A percentile compares a stretch with the other conserved stretches of the same genome.
phyloP scores from a whole-genome alignment of 2,888 invertebrate species.

The Stenodera caucasica region DNA sequence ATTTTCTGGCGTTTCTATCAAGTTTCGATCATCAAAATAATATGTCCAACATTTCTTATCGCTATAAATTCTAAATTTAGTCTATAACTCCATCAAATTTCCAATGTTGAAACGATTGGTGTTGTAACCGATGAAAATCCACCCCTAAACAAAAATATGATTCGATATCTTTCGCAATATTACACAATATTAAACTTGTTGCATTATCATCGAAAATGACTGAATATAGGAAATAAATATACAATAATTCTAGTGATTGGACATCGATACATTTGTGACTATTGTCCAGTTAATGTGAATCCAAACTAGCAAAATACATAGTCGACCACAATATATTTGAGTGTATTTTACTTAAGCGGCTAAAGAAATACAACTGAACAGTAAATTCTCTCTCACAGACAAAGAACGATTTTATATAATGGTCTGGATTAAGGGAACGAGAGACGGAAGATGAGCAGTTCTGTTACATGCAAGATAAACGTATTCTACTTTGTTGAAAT shows the following conservation, averaged over 20 bases:
- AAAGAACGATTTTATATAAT: conserved; percentile 30
- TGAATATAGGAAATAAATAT: too few relatives aligned
- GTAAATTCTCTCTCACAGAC: conserved; percentile 21
- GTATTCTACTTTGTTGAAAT: conserved; percentile 27
- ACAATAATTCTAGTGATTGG: too few relatives aligned
- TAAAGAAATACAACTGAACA: conserved; percentile 20
- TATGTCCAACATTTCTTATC: conserved; percentile 24
- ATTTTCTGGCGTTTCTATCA: conserved; percentile 23
- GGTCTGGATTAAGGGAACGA: conserved; percentile 29
- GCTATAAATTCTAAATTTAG: conserved; percentile 25
- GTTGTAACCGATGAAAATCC: conserved; percentile 15
- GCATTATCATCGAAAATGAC: too few relatives aligned
- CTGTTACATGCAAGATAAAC: conserved; percentile 33
- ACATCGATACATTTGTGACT: not conserved
- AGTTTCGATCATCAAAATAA: conserved; percentile 24
- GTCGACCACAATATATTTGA: not conserved
- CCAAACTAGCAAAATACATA: not conserved
- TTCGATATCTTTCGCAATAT: conserved; percentile 7
- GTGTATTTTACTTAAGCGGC: not conserved
- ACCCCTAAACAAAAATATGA: not conserved
- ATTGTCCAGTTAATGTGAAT: not conserved
- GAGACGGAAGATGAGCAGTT: conserved; percentile 30
- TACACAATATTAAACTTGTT: conserved; percentile 14
- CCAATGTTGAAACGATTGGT: conserved; percentile 10
- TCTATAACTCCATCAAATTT: conserved; percentile 22